A percentile compares a stretch with the other conserved stretches of the same genome.
Evolutionary conservation across 2,113 vertebrate species (phyloP).

Genomic region (Tupaia chinensis): DNA sequence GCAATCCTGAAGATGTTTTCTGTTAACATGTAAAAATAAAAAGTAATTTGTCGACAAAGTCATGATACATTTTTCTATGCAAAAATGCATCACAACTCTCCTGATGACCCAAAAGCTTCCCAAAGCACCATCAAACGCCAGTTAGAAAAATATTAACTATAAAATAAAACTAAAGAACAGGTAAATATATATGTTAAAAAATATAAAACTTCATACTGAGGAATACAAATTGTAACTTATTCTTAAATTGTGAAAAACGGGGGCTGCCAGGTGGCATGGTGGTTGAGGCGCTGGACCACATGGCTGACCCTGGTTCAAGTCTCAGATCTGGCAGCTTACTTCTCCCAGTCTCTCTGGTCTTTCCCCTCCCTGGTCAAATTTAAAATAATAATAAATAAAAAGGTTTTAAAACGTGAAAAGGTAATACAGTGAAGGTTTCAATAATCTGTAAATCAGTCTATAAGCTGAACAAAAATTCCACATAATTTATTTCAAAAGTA

Average conservation of each 20-base stretch:
- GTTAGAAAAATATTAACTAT: neutral
- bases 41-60: neutral
- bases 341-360: too few species aligned
- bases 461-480: neutral
- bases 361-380: too few species aligned
- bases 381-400: too few species aligned
- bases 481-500: neutral
- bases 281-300: too few species aligned
- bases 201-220: neutral
- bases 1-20: neutral
- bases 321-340: too few species aligned
- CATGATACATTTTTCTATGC: too few species aligned
- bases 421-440: neutral
- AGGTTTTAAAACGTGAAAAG: too few species aligned
- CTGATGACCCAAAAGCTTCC: neutral
- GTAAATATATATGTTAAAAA: neutral
- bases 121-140: neutral
- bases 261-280: too few species aligned
- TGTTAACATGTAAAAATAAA: neutral
- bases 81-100: too few species aligned
- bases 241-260: neutral
- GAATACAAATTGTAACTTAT: neutral
- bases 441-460: neutral
- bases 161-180: neutral
- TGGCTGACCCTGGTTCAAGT: too few species aligned